phyloP scores from a whole-genome alignment of 1,140 invertebrate species.

The Megalonaias nervosa region DNA sequence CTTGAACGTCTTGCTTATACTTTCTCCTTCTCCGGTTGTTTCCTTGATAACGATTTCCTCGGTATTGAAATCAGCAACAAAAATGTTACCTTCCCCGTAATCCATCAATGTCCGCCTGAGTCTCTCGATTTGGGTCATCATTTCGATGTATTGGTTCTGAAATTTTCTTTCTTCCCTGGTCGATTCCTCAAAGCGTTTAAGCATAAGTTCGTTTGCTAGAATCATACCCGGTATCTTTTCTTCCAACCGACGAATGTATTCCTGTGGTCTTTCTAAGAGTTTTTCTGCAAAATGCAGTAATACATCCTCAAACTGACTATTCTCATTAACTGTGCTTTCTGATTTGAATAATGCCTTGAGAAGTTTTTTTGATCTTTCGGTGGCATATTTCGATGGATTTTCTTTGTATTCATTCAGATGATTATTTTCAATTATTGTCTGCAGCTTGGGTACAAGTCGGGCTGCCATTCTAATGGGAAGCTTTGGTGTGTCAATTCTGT shows the following conservation, averaged over 20 bases:
- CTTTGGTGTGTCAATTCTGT: too few relatives aligned
- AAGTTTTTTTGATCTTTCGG: too few relatives aligned
- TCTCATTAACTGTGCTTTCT: not conserved
- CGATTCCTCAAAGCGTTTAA: conserved; percentile 9
- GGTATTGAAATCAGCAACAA: conserved; percentile 25
- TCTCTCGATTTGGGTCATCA: conserved; percentile 19
- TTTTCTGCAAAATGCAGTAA: conserved; percentile 16
- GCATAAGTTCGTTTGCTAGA: conserved; percentile 18
- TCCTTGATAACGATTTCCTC: conserved; percentile 22
- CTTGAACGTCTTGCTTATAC: conserved; percentile 13
- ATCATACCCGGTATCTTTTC: conserved; percentile 27
- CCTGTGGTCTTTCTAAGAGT: conserved; percentile 20
- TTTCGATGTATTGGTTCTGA: conserved; percentile 20
- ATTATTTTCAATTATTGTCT: too few relatives aligned
- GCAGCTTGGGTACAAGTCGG: too few relatives aligned
- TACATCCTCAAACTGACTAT: not conserved
- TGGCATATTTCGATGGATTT: too few relatives aligned
- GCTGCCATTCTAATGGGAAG: too few relatives aligned
- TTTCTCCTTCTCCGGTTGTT: not conserved
- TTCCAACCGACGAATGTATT: conserved; percentile 23
- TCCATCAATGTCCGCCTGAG: conserved; percentile 12
- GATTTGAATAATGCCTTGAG: too few relatives aligned
- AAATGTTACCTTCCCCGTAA: conserved; percentile 32
- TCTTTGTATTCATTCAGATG: too few relatives aligned
- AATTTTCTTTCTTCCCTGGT: conserved; percentile 14